A percentile compares a stretch with the other conserved stretches of the same genome.
Conservation (phyloP, 2,113 vertebrate species). For the Phalacrocorax brasilianus region DNA sequence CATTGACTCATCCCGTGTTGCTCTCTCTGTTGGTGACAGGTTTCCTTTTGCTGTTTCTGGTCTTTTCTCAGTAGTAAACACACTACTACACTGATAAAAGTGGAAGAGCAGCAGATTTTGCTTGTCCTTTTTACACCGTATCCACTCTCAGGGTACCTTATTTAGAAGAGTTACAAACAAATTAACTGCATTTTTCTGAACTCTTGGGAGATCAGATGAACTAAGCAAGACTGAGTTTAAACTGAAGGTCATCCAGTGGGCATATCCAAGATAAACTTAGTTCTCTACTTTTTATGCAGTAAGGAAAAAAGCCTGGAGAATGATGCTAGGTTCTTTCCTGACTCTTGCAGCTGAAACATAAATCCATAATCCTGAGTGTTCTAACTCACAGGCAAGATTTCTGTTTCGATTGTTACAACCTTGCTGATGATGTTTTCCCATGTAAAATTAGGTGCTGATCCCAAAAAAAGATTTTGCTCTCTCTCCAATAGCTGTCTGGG, state of each 20-base stretch:
- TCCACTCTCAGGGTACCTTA: background rate
- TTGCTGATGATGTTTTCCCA: background rate
- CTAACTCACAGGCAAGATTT: background rate
- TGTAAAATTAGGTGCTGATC: background rate
- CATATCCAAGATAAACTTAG: background rate
- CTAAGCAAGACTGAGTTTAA: background rate
- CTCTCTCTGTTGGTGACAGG: background rate
- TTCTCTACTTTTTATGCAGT: background rate
- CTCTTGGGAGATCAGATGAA: background rate
- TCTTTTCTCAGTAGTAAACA: background rate
- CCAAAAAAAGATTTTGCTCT: rapidly evolving
- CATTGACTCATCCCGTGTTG: background rate
- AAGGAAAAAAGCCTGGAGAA: background rate
- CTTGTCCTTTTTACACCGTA: background rate
- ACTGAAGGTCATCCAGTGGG: background rate
- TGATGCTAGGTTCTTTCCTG: rapidly evolving
- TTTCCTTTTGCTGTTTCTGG: background rate
- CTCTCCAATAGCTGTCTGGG: background rate
- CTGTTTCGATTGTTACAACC: background rate
- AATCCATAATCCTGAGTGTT: background rate
- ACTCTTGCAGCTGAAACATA: background rate
- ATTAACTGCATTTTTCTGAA: background rate
- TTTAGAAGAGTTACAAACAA: background rate
- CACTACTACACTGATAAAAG: background rate
- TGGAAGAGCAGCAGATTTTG: background rate